Evolutionary conservation across 2,113 vertebrate genomes (phyloP).

Genomic region (Zootoca vivipara): DNA sequence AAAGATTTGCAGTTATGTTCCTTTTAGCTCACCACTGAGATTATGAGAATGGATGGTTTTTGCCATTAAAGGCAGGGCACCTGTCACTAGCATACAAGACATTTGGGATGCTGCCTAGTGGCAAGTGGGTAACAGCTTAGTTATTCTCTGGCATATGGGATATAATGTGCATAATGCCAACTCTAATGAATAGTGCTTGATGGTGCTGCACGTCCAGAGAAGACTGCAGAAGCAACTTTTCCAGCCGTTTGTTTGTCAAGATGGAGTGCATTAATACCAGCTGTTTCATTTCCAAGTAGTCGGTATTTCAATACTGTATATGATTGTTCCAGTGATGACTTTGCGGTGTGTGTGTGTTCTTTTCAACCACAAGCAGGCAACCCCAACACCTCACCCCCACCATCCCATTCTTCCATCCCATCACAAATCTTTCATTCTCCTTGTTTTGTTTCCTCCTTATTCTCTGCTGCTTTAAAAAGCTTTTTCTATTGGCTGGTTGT

Average conservation of each 20-base stretch:
- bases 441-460: too few species aligned
- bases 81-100: constrained; percentile 11
- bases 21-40: background rate
- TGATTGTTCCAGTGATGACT: background rate
- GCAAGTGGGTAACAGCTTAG: background rate
- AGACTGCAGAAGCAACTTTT: constrained; percentile 54
- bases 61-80: background rate
- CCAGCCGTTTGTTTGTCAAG: constrained; percentile 61
- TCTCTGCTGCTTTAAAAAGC: background rate
- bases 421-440: background rate
- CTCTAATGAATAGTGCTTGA: constrained; percentile 44
- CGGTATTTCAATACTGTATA: constrained; percentile 29
- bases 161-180: constrained; percentile 19
- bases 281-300: constrained; percentile 44
- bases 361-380: background rate
- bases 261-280: constrained; percentile 44
- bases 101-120: background rate
- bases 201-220: constrained; percentile 40
- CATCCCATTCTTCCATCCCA: background rate
- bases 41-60: background rate
- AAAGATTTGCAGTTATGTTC: background rate
- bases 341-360: too few species aligned
- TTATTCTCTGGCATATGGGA: constrained; percentile 8
- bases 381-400: background rate
- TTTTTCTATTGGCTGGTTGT: too few species aligned